phyloP scores from a whole-genome alignment of 2,888 invertebrate species.

The Clistopyga incitator region DNA sequence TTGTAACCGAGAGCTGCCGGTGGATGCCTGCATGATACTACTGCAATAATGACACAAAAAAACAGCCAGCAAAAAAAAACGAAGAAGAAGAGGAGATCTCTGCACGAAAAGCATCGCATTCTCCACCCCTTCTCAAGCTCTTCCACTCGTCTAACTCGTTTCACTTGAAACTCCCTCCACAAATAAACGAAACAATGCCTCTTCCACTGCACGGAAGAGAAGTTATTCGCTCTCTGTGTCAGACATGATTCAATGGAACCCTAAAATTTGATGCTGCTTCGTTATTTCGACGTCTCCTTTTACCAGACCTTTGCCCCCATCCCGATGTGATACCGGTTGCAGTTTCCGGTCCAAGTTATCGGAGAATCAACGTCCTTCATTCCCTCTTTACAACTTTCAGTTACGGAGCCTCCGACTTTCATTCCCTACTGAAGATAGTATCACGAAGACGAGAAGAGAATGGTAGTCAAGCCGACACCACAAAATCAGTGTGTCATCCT shows the following conservation, averaged over 20 bases:
- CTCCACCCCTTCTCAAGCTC: background rate
- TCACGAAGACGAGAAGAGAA: background rate
- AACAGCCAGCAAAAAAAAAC: background rate
- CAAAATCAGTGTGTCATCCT: background rate
- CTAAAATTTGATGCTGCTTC: background rate
- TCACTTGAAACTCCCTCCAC: background rate
- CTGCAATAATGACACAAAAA: slow-evolving; percentile 38
- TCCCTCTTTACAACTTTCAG: no score
- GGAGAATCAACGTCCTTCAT: no score
- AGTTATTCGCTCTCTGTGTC: background rate
- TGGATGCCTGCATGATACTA: background rate
- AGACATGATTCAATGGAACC: background rate
- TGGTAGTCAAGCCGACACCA: background rate
- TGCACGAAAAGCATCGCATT: background rate
- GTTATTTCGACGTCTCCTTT: background rate
- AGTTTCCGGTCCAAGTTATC: background rate
- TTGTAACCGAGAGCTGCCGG: slow-evolving; percentile 13
- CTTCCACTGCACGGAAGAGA: background rate
- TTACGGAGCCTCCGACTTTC: background rate
- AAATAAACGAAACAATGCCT: background rate
- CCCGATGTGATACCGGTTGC: background rate
- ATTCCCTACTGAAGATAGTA: background rate
- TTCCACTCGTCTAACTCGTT: background rate
- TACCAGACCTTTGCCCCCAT: background rate
- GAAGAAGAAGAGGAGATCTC: slow-evolving; percentile 8